phyloP scores from a whole-genome alignment of 1,140 invertebrate species.

The Scylla paramamosain region DNA sequence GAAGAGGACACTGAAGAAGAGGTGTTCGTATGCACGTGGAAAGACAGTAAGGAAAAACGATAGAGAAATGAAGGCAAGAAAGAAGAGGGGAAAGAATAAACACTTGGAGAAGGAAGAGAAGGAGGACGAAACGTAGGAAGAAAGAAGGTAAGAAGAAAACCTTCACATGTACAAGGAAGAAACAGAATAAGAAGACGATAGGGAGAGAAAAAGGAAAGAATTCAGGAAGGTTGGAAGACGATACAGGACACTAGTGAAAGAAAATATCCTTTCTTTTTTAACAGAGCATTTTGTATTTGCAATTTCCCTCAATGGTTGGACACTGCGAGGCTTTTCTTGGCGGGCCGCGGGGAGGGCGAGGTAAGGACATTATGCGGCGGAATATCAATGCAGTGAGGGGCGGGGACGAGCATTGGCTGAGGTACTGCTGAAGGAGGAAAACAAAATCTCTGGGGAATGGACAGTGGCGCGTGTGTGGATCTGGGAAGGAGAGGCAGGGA shows the following conservation, averaged over 20 bases:
- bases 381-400: background rate
- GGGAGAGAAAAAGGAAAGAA: background rate
- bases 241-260: background rate
- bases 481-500: too few relatives aligned
- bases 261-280: too few relatives aligned
- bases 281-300: too few relatives aligned
- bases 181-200: background rate
- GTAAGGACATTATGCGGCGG: background rate
- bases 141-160: background rate
- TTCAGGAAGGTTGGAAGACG: background rate
- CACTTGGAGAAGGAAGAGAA: background rate
- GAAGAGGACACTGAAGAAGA: background rate
- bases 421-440: background rate
- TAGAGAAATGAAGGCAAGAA: background rate
- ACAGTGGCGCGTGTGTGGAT: background rate
- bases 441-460: background rate
- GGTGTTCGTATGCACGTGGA: background rate
- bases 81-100: background rate
- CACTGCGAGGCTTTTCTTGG: too few relatives aligned
- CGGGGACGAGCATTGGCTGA: background rate
- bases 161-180: too few relatives aligned
- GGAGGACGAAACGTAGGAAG: background rate
- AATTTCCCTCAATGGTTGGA: too few relatives aligned
- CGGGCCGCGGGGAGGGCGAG: background rate
- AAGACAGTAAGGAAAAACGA: background rate